Evolutionary conservation across 2,113 vertebrate genomes (phyloP).

Genomic region (Nothocercus nigrocapillus): DNA sequence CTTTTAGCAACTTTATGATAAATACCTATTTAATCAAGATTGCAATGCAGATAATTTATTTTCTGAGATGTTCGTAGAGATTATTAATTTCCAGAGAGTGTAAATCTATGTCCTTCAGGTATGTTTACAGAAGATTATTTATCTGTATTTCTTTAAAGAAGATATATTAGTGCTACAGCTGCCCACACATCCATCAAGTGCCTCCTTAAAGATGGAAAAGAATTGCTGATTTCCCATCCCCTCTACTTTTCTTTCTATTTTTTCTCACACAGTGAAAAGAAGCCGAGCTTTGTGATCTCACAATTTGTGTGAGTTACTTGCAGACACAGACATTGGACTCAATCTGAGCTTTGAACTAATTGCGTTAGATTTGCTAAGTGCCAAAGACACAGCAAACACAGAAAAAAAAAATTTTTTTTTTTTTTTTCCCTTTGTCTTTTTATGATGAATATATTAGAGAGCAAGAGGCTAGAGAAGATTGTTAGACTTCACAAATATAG

Average conservation of each 20-base stretch:
- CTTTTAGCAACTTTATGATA: not conserved
- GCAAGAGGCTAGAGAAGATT: not conserved
- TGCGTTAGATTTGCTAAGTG: not conserved
- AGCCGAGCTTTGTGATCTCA: not conserved
- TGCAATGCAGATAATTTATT: conserved; percentile 21
- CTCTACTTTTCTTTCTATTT: not conserved
- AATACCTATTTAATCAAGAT: not conserved
- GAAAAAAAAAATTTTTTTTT: too few relatives aligned
- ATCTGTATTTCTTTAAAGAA: not conserved
- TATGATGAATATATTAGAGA: not conserved
- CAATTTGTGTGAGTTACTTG: not conserved
- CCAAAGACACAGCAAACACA: not conserved
- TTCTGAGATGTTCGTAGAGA: not conserved
- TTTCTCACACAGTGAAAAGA: not conserved
- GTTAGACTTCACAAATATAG: not conserved
- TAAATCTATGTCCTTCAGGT: not conserved
- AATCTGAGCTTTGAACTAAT: not conserved
- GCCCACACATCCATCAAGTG: not conserved
- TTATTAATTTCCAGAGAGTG: conserved; percentile 27
- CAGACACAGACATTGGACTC: not conserved
- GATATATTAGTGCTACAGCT: not conserved
- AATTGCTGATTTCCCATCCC: not conserved
- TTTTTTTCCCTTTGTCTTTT: not conserved
- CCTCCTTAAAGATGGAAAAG: not conserved
- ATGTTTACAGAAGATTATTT: not conserved